Conservation (phyloP, 2,888 invertebrate species). For the Aporophyla lueneburgensis region DNA sequence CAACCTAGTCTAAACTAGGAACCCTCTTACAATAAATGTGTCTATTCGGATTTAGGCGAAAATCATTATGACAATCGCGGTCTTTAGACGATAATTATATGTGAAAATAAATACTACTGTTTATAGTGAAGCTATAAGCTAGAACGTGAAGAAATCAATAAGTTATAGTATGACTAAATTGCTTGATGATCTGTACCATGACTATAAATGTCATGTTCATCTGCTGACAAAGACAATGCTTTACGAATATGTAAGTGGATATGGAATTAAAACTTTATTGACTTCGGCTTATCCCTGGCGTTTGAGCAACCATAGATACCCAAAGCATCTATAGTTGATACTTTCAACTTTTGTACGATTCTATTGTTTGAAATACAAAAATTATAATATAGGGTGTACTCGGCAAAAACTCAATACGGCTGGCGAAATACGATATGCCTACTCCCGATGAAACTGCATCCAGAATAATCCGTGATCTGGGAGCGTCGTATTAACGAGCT, state of each 20-base stretch:
- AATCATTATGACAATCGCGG: neutral
- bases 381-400: neutral
- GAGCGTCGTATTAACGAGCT: neutral
- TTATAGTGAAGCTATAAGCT: neutral
- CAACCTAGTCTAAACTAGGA: neutral
- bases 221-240: constrained; percentile 15
- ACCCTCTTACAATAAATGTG: neutral
- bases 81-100: no score
- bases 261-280: constrained; percentile 1
- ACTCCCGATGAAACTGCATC: constrained; percentile 8
- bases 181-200: constrained; percentile 17
- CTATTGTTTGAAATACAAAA: neutral
- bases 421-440: neutral
- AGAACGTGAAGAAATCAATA: constrained; percentile 13
- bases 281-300: neutral
- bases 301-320: neutral
- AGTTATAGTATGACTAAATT: constrained; percentile 26
- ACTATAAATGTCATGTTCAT: constrained; percentile 17
- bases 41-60: neutral
- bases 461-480: constrained; percentile 9
- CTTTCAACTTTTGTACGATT: neutral
- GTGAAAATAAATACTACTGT: neutral
- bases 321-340: neutral
- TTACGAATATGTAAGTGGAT: neutral
- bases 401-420: constrained; percentile 17